Percentiles rank a stretch among this genome's conserved stretches.
These are phyloP conservation scores for Rhincodon typus DNA, from an alignment of 2,797 vertebrate genomes.

Conservation along the genomic window DNA sequence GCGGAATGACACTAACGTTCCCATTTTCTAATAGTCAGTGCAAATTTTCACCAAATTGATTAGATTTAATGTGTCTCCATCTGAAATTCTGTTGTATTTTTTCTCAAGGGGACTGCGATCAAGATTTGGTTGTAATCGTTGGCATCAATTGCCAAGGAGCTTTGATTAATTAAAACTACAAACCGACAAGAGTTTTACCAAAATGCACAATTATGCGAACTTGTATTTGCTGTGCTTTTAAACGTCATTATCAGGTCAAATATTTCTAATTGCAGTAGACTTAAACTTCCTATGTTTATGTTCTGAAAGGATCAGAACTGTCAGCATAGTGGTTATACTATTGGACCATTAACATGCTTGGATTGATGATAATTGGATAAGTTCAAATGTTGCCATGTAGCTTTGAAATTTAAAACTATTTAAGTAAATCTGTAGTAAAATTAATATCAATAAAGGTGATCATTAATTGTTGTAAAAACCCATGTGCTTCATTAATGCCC, in stretches of 20 bases:
- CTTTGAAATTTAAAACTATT: background rate
- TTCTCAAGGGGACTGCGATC: background rate
- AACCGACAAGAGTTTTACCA: background rate
- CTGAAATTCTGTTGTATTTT: background rate
- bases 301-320: background rate
- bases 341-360: background rate
- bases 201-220: background rate
- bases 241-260: background rate
- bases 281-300: background rate
- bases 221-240: background rate
- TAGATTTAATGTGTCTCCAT: background rate
- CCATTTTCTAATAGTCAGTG: background rate
- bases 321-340: background rate
- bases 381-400: background rate
- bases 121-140: background rate
- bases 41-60: background rate
- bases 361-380: background rate
- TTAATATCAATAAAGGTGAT: background rate
- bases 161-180: background rate
- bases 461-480: background rate
- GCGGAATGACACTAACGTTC: slow-evolving; percentile 44
- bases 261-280: background rate
- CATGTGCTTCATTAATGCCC: background rate
- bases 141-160: background rate
- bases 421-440: background rate